A percentile compares a stretch with the other conserved stretches of the same genome.
phyloP scores from a whole-genome alignment of 2,113 vertebrate species.

The Romanogobio albipinnatus region DNA sequence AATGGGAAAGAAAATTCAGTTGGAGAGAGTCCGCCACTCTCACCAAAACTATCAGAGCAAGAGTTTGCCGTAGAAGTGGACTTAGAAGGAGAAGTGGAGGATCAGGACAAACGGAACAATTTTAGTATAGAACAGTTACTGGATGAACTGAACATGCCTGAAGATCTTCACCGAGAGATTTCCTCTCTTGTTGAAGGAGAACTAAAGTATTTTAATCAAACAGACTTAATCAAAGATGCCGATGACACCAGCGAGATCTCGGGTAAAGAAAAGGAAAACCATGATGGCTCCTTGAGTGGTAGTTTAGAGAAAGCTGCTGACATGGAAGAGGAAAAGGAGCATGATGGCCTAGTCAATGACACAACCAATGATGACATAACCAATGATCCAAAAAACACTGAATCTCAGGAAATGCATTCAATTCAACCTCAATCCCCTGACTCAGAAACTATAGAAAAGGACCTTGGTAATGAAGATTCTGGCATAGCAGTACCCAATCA shows the following conservation, averaged over 20 bases:
- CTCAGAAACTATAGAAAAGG: neutral
- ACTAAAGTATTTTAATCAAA: conserved; percentile 46
- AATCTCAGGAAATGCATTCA: neutral
- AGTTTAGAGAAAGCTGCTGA: conserved; percentile 10
- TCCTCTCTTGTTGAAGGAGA: conserved; percentile 51
- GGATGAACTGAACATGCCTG: conserved; percentile 71
- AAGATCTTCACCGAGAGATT: conserved; percentile 70
- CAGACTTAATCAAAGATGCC: conserved; percentile 7
- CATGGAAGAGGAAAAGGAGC: conserved; percentile 13
- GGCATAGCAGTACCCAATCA: conserved; percentile 3
- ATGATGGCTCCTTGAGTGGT: neutral
- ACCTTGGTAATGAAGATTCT: neutral
- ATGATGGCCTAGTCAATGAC: neutral
- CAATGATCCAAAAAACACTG: neutral
- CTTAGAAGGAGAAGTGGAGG: conserved; percentile 61
- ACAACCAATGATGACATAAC: conserved; percentile 7
- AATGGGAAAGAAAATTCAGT: conserved; percentile 46
- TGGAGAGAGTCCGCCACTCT: conserved; percentile 64
- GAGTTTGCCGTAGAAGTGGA: conserved; percentile 65
- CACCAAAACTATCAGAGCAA: conserved; percentile 64
- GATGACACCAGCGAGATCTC: neutral
- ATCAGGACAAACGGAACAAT: conserved; percentile 62
- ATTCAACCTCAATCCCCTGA: conserved; percentile 17
- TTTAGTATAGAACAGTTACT: conserved; percentile 67
- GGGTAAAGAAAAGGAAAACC: neutral